Conservation (phyloP, 2,888 invertebrate genomes). For the Prenolepis imparis region DNA sequence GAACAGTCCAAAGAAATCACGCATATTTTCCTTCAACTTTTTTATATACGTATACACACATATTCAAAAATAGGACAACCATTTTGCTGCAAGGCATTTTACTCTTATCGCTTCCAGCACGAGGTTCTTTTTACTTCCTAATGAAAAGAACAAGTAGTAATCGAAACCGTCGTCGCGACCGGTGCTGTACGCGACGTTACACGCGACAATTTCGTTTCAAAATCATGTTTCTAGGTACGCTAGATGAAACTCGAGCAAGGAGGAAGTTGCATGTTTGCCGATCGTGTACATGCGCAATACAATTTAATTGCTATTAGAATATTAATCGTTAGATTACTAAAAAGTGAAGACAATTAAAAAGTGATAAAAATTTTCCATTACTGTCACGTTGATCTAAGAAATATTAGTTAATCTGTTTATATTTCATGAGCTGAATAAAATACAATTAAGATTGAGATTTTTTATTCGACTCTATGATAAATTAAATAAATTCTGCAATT, state of each 20-base stretch:
- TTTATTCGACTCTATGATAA: neutral
- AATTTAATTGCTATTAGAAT: neutral
- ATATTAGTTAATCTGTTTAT: neutral
- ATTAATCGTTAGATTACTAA: neutral
- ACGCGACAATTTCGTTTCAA: constrained; percentile 41
- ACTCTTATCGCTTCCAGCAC: constrained; percentile 36
- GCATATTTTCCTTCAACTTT: neutral
- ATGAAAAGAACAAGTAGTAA: constrained; percentile 46
- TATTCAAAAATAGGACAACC: constrained; percentile 10
- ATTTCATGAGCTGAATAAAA: neutral
- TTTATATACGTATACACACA: neutral
- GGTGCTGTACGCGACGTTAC: constrained; percentile 10
- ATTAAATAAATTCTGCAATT: neutral
- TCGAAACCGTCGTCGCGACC: constrained; percentile 39
- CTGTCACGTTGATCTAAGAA: neutral
- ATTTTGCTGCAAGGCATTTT: constrained; percentile 19
- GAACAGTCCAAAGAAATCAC: neutral
- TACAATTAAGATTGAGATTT: neutral
- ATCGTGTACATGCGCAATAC: neutral
- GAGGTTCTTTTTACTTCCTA: constrained; percentile 29
- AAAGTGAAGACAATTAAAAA: constrained; percentile 1
- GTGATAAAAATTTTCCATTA: neutral
- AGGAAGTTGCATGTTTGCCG: neutral
- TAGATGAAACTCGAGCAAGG: constrained; percentile 7
- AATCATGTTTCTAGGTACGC: constrained; percentile 23